These are phyloP conservation scores for Machimus atricapillus DNA, from an alignment of 2,888 invertebrate genomes.

Conservation along the genomic window DNA sequence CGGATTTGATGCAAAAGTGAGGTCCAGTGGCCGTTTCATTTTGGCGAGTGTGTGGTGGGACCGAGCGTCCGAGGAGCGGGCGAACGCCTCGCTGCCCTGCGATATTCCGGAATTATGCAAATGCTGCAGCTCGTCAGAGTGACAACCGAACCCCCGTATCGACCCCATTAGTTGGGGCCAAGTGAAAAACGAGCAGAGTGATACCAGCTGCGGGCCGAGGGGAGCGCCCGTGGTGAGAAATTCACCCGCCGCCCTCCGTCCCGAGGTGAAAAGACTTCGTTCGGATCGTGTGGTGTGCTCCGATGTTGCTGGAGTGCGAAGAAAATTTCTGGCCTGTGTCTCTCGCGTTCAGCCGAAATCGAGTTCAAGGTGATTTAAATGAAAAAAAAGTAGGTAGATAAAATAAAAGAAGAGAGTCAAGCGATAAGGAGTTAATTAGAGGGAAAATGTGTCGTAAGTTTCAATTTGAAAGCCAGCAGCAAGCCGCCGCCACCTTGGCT, in stretches of 20 bases:
- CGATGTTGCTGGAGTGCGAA: background rate
- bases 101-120: background rate
- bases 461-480: background rate
- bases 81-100: background rate
- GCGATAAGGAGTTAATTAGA: background rate
- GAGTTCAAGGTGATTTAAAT: constrained; percentile 35
- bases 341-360: constrained; percentile 1
- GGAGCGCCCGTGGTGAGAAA: constrained; percentile 10
- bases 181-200: background rate
- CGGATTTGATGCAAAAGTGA: background rate
- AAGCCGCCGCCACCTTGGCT: background rate
- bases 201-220: background rate
- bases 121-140: background rate
- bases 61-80: background rate
- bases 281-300: background rate
- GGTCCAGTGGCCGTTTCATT: background rate
- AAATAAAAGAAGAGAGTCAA: background rate
- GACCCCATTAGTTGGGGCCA: constrained; percentile 25
- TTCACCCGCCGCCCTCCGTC: background rate
- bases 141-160: background rate
- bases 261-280: constrained; percentile 8
- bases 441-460: background rate
- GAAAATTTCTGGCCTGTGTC: background rate
- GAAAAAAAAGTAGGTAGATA: background rate
- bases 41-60: background rate